Conservation (phyloP, 2,113 vertebrate species). For the Psophia crepitans region DNA sequence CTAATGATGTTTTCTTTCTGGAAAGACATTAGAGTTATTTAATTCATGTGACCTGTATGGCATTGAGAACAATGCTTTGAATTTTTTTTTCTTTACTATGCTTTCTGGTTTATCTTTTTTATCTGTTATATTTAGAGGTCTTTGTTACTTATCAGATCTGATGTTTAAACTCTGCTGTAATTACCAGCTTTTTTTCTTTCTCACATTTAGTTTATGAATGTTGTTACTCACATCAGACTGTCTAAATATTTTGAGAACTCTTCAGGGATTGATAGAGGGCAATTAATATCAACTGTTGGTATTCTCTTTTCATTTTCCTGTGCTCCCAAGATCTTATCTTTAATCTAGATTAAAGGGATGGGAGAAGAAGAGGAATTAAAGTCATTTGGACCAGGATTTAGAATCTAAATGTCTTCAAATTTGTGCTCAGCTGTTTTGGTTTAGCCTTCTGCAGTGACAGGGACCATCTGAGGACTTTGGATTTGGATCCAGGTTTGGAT, state of each 20-base stretch:
- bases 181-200: constrained; percentile 28
- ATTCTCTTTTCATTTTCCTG: background rate
- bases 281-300: constrained; percentile 41
- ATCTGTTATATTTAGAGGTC: constrained; percentile 14
- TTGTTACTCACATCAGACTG: background rate
- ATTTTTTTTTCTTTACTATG: background rate
- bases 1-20: constrained; percentile 43
- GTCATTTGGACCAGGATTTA: constrained; percentile 12
- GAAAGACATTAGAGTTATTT: constrained; percentile 32
- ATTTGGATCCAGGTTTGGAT: constrained; percentile 15
- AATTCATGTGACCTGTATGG: background rate
- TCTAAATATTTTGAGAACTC: constrained; percentile 40
- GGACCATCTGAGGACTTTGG: constrained; percentile 30
- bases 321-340: constrained; percentile 22
- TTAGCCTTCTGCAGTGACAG: constrained; percentile 17
- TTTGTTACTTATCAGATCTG: background rate
- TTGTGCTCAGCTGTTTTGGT: constrained; percentile 5
- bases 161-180: constrained; percentile 31
- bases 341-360: constrained; percentile 31
- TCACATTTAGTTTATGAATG: constrained; percentile 32
- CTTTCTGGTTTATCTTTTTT: background rate
- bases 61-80: background rate
- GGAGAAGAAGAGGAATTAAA: constrained; percentile 11
- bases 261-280: background rate
- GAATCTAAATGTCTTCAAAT: background rate